A percentile compares a stretch with the other conserved stretches of the same genome.
Conservation (phyloP, 35 echinoderm and acorn worm species). For the Amphiura filiformis region DNA sequence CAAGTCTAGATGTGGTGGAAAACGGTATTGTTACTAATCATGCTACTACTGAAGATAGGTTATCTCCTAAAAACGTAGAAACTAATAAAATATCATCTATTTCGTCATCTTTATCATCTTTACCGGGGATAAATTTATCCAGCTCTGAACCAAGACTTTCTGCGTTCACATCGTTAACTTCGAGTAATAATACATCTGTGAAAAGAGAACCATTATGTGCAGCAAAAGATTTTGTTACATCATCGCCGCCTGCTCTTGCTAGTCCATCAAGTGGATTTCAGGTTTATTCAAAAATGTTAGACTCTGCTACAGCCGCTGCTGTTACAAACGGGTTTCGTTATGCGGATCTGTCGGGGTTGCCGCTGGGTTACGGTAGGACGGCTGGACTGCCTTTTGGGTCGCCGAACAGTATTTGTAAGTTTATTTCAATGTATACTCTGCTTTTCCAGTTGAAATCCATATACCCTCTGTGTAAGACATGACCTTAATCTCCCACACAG, state of each 20-base stretch:
- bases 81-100: no score
- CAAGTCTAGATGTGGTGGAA: no score
- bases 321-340: not conserved
- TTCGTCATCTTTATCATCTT: not conserved
- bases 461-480: no score
- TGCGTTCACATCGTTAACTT: not conserved
- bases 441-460: no score
- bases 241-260: not conserved
- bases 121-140: not conserved
- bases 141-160: not conserved
- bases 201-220: not conserved
- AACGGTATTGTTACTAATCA: not conserved
- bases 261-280: constrained; percentile 31
- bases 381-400: not conserved
- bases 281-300: constrained; percentile 31
- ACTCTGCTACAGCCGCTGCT: constrained; percentile 31
- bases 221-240: not conserved
- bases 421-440: no score
- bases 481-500: no score
- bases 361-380: not conserved
- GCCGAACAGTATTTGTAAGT: constrained; percentile 21
- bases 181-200: not conserved
- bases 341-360: constrained; percentile 4
- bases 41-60: not conserved
- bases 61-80: no score